Evolutionary conservation across 2,797 vertebrate species (phyloP).

Genomic region (Lacerta bilineata): DNA sequence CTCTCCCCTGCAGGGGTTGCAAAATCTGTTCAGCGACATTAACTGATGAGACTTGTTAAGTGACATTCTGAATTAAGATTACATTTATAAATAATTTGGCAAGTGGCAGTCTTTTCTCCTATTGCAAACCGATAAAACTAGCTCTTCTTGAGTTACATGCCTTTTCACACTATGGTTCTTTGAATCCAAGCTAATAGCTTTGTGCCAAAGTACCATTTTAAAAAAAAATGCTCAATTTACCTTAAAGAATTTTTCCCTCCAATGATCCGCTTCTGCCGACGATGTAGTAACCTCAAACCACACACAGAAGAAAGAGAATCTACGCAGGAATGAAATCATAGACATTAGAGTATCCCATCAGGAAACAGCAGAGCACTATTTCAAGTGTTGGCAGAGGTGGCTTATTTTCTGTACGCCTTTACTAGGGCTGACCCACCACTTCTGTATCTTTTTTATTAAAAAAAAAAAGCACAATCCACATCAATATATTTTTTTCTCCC

Average conservation of each 20-base stretch:
- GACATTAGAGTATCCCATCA: background rate
- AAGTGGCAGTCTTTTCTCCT: conserved; percentile 33
- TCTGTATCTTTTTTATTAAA: background rate
- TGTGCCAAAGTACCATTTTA: conserved; percentile 4
- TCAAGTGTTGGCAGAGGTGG: background rate
- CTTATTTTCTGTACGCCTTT: background rate
- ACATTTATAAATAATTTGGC: conserved; percentile 4
- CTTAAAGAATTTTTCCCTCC: conserved; percentile 97
- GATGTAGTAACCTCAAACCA: conserved; percentile 89
- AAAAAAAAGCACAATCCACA: background rate
- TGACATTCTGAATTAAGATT: too few relatives aligned
- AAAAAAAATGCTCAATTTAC: conserved; percentile 75
- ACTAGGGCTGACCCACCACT: background rate
- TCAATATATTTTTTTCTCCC: conserved; percentile 19
- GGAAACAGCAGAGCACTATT: background rate
- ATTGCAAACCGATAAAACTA: conserved; percentile 36
- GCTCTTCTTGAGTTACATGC: conserved; percentile 40
- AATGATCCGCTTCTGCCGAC: conserved; percentile 94
- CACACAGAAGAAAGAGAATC: conserved; percentile 87
- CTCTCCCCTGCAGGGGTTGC: background rate
- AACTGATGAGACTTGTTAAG: background rate
- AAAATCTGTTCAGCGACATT: conserved; percentile 29
- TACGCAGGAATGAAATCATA: conserved; percentile 76
- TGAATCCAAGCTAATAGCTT: conserved; percentile 9
- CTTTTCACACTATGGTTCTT: background rate